Evolutionary conservation across 53 echinoderm and acorn worm species (phyloP), one percentile per base, ranked within the genome.

Genomic region (Zoroaster sp.): DNA sequence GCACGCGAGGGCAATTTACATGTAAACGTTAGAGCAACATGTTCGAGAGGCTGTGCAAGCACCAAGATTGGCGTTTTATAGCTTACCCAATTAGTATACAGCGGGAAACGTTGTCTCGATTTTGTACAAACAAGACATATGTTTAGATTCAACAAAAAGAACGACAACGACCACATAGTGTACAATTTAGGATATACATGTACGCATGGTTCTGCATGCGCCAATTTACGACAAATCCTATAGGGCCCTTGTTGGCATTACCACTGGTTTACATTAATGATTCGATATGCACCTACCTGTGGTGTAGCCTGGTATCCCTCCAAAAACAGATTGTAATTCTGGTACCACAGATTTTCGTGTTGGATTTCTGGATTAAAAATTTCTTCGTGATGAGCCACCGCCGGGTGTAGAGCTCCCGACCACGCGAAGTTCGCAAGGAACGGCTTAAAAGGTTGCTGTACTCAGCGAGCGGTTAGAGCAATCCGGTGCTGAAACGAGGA

Each of bases 221-320:
- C n/a, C n/a, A n/a, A n/a, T n/a, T n/a, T n/a, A n/a, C n/a, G n/a
- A n/a, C n/a, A n/a, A n/a, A n/a, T n/a, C n/a, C n/a, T n/a, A n/a
- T n/a, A n/a, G n/a, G n/a, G n/a, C n/a, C n/a, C n/a, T n/a, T n/a
- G n/a, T n/a, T n/a, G 38, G 55, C 53, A 37, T 39, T 54, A 54
- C 6, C 35, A 4, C 38, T 21, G 55, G 14, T 63, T 63, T 31
- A 63, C 15, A 13, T 37, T 15, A 37, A 33, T 4, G 20, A 63
- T 65, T 63, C 15, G 39, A 23, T 63, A 63, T 40, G 40, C 65
- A 79, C 79, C 59, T 65, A 79, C 63, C 79, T 79, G 28, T 39
- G 15, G 18, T 53, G 63, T 1, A 79, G 79, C 65, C 11, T 7
- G 65, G 38, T 79, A 79, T 39, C 79, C 40, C 9, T 79, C 38